Percentiles rank a stretch among this genome's conserved stretches.
Evolutionary conservation across 2,888 invertebrate genomes (phyloP).

Genomic region (Cheilosia vernalis): DNA sequence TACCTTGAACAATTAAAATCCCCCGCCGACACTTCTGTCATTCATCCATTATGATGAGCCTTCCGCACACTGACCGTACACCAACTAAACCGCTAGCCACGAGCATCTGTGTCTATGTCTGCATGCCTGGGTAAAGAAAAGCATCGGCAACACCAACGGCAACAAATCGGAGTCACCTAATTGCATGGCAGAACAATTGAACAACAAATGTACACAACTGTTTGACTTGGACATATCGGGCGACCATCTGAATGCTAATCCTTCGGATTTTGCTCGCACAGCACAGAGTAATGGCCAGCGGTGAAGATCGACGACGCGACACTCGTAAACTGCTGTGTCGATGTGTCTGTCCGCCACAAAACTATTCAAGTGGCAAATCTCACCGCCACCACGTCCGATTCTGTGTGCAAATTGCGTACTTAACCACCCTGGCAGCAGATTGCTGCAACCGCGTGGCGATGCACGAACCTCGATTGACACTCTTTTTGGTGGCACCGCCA

Average conservation of each 20-base stretch:
- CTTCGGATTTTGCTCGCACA: conserved; percentile 48
- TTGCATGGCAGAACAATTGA: conserved; percentile 76
- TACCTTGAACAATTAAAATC: too few relatives aligned
- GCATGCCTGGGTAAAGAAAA: neutral
- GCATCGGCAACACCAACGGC: conserved; percentile 35
- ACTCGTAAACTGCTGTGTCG: conserved; percentile 74
- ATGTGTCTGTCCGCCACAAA: conserved; percentile 65
- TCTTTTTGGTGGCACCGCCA: conserved; percentile 72
- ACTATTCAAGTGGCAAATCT: conserved; percentile 67
- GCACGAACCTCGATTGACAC: conserved; percentile 74
- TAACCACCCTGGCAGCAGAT: conserved; percentile 64
- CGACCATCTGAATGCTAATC: conserved; percentile 73
- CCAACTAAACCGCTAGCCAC: too few relatives aligned
- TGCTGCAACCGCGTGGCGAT: conserved; percentile 39
- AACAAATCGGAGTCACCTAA: conserved; percentile 73
- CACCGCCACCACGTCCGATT: conserved; percentile 68
- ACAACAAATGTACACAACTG: conserved; percentile 69
- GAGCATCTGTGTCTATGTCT: too few relatives aligned
- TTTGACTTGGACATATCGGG: conserved; percentile 71
- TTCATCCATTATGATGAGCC: too few relatives aligned
- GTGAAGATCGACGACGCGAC: conserved; percentile 66
- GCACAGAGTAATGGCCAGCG: conserved; percentile 14
- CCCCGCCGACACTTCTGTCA: too few relatives aligned
- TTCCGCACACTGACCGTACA: too few relatives aligned
- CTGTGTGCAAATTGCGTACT: conserved; percentile 75